Percentiles rank a stretch among this genome's conserved stretches.
Conservation (phyloP, 2,888 invertebrate species). For the Spodoptera exigua region DNA sequence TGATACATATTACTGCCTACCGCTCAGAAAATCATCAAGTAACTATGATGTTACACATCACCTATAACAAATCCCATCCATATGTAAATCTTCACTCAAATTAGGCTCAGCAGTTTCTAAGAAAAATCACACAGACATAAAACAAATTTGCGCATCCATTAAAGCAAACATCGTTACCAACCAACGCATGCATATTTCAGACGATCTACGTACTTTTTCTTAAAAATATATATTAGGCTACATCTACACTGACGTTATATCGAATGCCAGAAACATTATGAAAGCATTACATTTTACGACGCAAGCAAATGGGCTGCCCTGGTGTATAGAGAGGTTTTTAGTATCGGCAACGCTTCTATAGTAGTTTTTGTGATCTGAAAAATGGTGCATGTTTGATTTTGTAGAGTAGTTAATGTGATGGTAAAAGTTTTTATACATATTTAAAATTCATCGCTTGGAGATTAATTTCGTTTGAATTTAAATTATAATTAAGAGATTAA, state of each 20-base stretch:
- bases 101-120: background rate
- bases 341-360: constrained; percentile 13
- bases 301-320: constrained; percentile 61
- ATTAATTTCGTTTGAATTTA: too few relatives aligned
- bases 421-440: too few relatives aligned
- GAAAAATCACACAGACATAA: constrained; percentile 3
- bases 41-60: too few relatives aligned
- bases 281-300: constrained; percentile 72
- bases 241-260: constrained; percentile 62
- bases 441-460: too few relatives aligned
- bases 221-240: constrained; percentile 56
- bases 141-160: constrained; percentile 6
- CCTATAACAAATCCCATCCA: too few relatives aligned
- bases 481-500: too few relatives aligned
- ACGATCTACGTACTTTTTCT: constrained; percentile 20
- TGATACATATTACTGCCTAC: too few relatives aligned
- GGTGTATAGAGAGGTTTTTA: constrained; percentile 39
- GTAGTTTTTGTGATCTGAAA: constrained; percentile 12
- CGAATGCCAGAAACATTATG: constrained; percentile 55
- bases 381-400: too few relatives aligned
- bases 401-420: too few relatives aligned
- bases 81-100: background rate
- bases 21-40: too few relatives aligned
- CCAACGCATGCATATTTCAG: constrained; percentile 11
- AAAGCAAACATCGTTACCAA: constrained; percentile 23